phyloP scores from a whole-genome alignment of 2,888 invertebrate species.

The Trissonchulus latispiculum region DNA sequence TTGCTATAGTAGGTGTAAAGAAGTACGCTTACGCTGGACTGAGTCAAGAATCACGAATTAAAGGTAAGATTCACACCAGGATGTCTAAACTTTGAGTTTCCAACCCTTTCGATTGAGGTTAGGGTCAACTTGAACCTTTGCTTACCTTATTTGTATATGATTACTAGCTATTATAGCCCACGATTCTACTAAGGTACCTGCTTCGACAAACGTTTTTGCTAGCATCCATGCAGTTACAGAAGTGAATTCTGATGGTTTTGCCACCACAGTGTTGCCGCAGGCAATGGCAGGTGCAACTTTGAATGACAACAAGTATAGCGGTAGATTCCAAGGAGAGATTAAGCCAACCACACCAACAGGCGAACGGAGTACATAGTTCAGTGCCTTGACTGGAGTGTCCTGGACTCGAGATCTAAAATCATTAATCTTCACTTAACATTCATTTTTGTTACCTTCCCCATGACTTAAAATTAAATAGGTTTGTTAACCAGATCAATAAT shows the following conservation, averaged over 20 bases:
- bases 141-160: no score
- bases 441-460: no score
- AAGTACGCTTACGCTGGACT: no score
- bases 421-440: no score
- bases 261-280: constrained; percentile 51
- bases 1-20: no score
- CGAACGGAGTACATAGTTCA: constrained; percentile 50
- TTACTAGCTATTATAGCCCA: no score
- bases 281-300: constrained; percentile 52
- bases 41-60: no score
- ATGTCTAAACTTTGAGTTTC: constrained; percentile 6
- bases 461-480: no score
- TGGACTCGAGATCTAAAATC: constrained; percentile 37
- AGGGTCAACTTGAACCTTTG: no score
- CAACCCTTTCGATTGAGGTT: no score
- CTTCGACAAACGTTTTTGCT: constrained; percentile 48
- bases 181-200: constrained; percentile 45
- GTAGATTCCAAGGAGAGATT: constrained; percentile 54
- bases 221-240: constrained; percentile 52
- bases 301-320: constrained; percentile 53
- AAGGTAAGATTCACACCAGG: no score
- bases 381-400: constrained; percentile 33
- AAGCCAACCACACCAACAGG: constrained; percentile 52
- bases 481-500: no score
- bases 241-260: constrained; percentile 54